These are phyloP conservation scores for Eidolon helvum DNA, from an alignment of 2,113 vertebrate species.

Conservation along the genomic window DNA sequence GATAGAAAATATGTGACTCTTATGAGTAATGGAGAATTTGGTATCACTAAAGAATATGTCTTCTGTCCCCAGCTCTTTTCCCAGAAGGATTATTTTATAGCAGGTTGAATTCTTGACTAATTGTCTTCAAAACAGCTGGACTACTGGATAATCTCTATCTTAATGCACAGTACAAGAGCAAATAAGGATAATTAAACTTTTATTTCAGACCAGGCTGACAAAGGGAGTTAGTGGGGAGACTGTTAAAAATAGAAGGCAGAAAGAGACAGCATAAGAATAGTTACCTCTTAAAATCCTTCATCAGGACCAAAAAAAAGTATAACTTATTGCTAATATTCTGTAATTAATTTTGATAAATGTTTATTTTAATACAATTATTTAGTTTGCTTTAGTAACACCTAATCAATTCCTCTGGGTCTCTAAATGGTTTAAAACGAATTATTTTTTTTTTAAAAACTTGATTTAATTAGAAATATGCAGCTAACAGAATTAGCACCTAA, in stretches of 20 bases:
- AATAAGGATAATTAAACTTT: conserved; percentile 82
- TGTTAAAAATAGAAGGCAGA: not conserved
- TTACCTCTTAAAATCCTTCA: not conserved
- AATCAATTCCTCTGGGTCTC: not conserved
- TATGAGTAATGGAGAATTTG: conserved; percentile 81
- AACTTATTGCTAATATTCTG: not conserved
- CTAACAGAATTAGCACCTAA: not conserved
- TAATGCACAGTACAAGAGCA: conserved; percentile 80
- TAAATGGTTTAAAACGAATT: conserved; percentile 51
- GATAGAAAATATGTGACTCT: conserved; percentile 68
- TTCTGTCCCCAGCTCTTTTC: conserved; percentile 79
- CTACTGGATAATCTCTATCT: conserved; percentile 86
- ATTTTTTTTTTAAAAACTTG: not conserved
- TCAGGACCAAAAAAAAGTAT: not conserved
- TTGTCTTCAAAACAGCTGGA: conserved; percentile 88
- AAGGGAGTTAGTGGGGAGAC: conserved; percentile 35
- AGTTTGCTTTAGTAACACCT: conserved; percentile 19
- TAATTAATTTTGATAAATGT: conserved; percentile 22
- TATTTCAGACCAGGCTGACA: conserved; percentile 75
- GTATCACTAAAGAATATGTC: conserved; percentile 78
- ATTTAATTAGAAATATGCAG: conserved; percentile 23
- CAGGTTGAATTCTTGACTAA: conserved; percentile 86
- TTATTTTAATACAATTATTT: conserved; percentile 20
- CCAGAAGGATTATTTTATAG: conserved; percentile 86
- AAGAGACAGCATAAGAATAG: not conserved